Evolutionary conservation across 2,888 invertebrate species (phyloP), one percentile per base, ranked within the genome.

Genomic region (Cecidostiba fungosa): DNA sequence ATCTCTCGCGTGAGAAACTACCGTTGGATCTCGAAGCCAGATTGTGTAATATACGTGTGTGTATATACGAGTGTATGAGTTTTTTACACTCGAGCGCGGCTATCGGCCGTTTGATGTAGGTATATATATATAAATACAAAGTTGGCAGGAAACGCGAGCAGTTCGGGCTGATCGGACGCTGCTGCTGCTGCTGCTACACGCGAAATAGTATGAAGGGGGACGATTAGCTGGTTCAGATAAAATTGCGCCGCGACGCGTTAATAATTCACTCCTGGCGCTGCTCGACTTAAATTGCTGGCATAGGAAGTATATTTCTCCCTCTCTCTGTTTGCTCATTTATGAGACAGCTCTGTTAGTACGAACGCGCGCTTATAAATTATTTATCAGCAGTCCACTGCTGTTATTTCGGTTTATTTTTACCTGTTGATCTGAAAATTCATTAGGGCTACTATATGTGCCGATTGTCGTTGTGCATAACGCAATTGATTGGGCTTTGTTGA

Each of bases 171-270:
- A 39, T 76, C 50, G 50, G 26, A 43, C n/a, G 19, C 23, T 39
- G 4, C 26, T 36, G 62, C 0, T 66, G 47, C 23, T 39, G 4
- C 26, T 36, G 62, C 0, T 66, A 32, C 69, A 78, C 69, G 69
- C 47, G 69, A 78, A 69, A 29, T 29, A n/a, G 69, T n/a, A 43
- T 26, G 16, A 43, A 29, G 39, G 16, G 43, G 36, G 59, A 54
- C 77, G 82, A 82, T 77, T 54, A 36, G 69, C 36, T 12, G 70
- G 36, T 54, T 32, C 36, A 69, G 82, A 54, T 69, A 54, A 77
- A 82, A 69, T 39, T 76, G 76, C 62, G 81, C 54, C 29, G 19
- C 43, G 66, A 66, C 23, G 54, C 72, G 54, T 81, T 73, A 43
- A 74, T 81, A 54, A 81, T 81, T 81, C 36, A 72, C 12, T 8